These are phyloP conservation scores for Augochlora pura DNA, from an alignment of 1,140 invertebrate genomes.

Conservation along the genomic window DNA sequence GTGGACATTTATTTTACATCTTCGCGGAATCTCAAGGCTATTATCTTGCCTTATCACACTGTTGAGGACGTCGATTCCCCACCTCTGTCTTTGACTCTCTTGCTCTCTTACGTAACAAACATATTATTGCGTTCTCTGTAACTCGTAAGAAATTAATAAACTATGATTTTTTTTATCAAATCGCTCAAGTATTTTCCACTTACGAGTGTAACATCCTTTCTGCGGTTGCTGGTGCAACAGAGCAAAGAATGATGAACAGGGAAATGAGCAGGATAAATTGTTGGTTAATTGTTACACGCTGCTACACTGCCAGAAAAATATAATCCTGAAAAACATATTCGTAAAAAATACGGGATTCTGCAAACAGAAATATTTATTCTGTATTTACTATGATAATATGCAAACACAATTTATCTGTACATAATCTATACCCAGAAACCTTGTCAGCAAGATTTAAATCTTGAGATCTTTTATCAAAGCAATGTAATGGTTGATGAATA, in stretches of 20 bases:
- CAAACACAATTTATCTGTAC: neutral
- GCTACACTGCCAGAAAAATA: too few relatives aligned
- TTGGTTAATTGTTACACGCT: neutral
- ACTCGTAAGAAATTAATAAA: constrained; percentile 29
- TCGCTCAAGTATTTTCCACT: neutral
- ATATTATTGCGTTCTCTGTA: constrained; percentile 18
- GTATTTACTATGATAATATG: neutral
- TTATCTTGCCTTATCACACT: constrained; percentile 47
- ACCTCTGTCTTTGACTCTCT: constrained; percentile 2
- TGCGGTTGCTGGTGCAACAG: neutral
- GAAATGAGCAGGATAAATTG: neutral
- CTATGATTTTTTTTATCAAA: constrained; percentile 18
- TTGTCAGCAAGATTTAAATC: too few relatives aligned
- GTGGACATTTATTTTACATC: constrained; percentile 13
- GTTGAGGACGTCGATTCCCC: neutral
- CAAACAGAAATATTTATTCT: neutral
- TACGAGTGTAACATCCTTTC: neutral
- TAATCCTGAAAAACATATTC: too few relatives aligned
- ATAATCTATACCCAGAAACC: too few relatives aligned
- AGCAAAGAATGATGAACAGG: neutral
- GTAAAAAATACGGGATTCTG: too few relatives aligned
- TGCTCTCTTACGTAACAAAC: constrained; percentile 44
- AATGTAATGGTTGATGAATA: too few relatives aligned
- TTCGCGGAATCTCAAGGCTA: constrained; percentile 46
- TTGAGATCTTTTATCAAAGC: too few relatives aligned